These are phyloP conservation scores for Mesocricetus auratus DNA, from an alignment of 2,113 vertebrate genomes.

Conservation along the genomic window DNA sequence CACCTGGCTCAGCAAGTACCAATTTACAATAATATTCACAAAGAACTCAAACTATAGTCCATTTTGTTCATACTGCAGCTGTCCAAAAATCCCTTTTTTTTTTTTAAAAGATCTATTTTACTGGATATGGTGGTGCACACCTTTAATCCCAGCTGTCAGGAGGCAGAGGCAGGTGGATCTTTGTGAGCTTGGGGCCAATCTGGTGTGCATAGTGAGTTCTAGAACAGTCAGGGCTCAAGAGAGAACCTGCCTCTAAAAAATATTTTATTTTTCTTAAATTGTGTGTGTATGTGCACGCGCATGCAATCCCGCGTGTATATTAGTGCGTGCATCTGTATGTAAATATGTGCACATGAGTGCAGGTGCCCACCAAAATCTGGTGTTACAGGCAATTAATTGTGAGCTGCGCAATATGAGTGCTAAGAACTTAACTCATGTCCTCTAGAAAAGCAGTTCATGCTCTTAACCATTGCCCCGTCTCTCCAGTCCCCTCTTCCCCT, in stretches of 20 bases:
- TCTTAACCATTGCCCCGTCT: neutral
- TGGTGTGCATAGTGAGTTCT: neutral
- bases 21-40: constrained; percentile 59
- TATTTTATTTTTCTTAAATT: neutral
- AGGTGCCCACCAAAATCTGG: neutral
- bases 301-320: too few species aligned
- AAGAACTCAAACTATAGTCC: constrained; percentile 9
- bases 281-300: neutral
- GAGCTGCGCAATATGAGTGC: neutral
- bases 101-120: neutral
- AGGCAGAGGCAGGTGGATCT: neutral
- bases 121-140: neutral
- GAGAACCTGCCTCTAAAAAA: neutral
- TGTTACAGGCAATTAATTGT: neutral
- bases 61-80: constrained; percentile 11
- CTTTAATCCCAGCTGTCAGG: neutral
- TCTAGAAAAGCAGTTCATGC: neutral
- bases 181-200: neutral
- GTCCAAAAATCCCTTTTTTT: constrained; percentile 16
- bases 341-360: neutral
- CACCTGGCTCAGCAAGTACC: neutral
- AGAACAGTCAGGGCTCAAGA: neutral
- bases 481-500: neutral
- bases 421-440: neutral
- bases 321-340: neutral